A percentile compares a stretch with the other conserved stretches of the same genome.
phyloP scores from a whole-genome alignment of 2,888 invertebrate species.

The Lissocephala sabroskyi region DNA sequence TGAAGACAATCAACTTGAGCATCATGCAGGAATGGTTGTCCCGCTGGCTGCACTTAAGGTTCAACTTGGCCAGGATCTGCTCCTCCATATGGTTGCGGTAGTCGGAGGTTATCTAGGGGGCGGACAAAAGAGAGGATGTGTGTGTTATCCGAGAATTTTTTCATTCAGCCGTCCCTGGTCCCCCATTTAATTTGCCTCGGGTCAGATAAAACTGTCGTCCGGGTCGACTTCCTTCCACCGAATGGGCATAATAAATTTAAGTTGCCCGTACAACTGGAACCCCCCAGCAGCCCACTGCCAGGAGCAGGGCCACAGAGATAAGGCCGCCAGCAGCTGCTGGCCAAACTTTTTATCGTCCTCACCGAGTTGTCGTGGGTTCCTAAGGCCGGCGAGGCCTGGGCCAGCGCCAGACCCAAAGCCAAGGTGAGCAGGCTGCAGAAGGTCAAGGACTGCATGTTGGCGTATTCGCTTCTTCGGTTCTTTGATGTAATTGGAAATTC shows the following conservation, averaged over 20 bases:
- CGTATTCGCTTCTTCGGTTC: constrained; percentile 6
- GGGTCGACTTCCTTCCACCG: neutral
- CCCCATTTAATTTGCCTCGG: no score
- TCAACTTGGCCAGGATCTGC: constrained; percentile 81
- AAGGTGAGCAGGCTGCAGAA: constrained; percentile 49
- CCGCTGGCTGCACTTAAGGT: constrained; percentile 83
- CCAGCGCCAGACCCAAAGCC: constrained; percentile 36
- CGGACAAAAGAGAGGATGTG: no score
- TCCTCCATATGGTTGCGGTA: constrained; percentile 76
- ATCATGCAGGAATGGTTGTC: constrained; percentile 88
- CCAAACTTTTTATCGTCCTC: constrained; percentile 26
- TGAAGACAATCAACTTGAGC: constrained; percentile 85
- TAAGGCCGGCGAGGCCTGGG: constrained; percentile 60
- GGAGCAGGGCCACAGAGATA: no score
- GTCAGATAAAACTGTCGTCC: no score
- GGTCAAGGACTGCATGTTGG: constrained; percentile 51
- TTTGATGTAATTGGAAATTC: constrained; percentile 18
- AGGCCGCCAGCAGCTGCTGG: no score
- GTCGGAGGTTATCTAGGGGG: constrained; percentile 71
- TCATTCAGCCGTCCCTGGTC: no score
- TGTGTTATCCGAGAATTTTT: no score
- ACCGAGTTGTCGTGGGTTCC: constrained; percentile 67
- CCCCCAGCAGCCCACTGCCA: no score
- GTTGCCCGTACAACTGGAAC: no score
- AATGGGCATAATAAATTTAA: no score